Conservation (phyloP, 2,797 vertebrate species). For the Brachymystax lenok region DNA sequence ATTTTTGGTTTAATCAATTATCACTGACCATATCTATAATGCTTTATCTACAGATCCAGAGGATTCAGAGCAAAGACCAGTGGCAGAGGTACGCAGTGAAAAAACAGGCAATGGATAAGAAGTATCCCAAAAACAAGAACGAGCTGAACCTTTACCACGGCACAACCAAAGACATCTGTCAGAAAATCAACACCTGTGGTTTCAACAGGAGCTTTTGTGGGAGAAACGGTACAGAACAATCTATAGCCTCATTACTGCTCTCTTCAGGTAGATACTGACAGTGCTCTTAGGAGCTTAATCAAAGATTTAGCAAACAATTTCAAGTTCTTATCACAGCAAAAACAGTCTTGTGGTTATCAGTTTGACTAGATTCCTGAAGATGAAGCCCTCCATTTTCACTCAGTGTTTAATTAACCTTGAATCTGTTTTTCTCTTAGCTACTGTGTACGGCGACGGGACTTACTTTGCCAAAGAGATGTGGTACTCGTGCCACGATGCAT, state of each 20-base stretch:
- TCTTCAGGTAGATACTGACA: no score
- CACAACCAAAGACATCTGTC: conserved; percentile 52
- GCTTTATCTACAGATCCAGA: conserved; percentile 49
- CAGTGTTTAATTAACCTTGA: background rate
- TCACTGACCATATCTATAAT: background rate
- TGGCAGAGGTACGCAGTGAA: conserved; percentile 61
- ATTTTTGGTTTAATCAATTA: no score
- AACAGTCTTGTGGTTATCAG: no score
- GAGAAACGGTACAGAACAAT: conserved; percentile 52
- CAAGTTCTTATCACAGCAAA: no score
- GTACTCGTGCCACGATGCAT: conserved; percentile 54
- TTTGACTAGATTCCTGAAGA: no score
- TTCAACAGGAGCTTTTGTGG: conserved; percentile 69
- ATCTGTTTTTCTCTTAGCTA: conserved; percentile 32
- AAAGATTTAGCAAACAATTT: no score
- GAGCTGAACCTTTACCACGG: conserved; percentile 63
- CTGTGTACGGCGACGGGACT: conserved; percentile 52
- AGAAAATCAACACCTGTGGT: conserved; percentile 58
- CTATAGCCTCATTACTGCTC: background rate
- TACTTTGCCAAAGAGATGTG: conserved; percentile 60
- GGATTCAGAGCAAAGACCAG: conserved; percentile 57
- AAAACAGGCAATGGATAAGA: conserved; percentile 57
- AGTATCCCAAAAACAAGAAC: conserved; percentile 50
- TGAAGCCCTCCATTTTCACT: background rate
- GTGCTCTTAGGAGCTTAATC: no score